A percentile compares a stretch with the other conserved stretches of the same genome.
These are phyloP conservation scores for Lampropteryx suffumata DNA, from an alignment of 2,888 invertebrate genomes.

Conservation along the genomic window DNA sequence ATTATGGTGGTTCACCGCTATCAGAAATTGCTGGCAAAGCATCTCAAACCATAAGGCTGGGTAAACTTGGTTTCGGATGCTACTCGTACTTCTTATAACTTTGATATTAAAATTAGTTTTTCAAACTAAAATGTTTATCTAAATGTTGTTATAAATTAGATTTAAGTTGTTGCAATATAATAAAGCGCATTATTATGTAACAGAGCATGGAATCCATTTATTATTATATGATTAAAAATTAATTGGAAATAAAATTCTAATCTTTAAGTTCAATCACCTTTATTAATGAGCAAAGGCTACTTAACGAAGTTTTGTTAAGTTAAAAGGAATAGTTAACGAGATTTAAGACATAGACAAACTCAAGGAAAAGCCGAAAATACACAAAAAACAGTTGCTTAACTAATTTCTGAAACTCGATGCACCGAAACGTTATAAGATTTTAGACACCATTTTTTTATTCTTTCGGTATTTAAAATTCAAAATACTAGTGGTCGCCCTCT, in stretches of 20 bases:
- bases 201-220: constrained; percentile 36
- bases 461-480: too few relatives aligned
- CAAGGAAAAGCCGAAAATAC: background rate
- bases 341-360: background rate
- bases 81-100: constrained; percentile 27
- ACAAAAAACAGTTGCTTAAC: too few relatives aligned
- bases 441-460: too few relatives aligned
- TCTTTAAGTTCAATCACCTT: constrained; percentile 16
- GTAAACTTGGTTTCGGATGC: constrained; percentile 43
- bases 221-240: constrained; percentile 38
- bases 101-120: constrained; percentile 2
- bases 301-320: constrained; percentile 11
- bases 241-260: constrained; percentile 19
- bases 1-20: background rate
- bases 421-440: too few relatives aligned
- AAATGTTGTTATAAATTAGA: constrained; percentile 42
- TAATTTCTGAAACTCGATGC: too few relatives aligned
- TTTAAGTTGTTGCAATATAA: constrained; percentile 44
- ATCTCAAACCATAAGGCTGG: constrained; percentile 50
- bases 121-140: constrained; percentile 36
- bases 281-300: constrained; percentile 10
- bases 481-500: too few relatives aligned
- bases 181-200: constrained; percentile 44
- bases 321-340: constrained; percentile 10
- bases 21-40: constrained; percentile 29